Evolutionary conservation across 2,888 invertebrate genomes (phyloP).

Genomic region (Dryocosmus kuriphilus): DNA sequence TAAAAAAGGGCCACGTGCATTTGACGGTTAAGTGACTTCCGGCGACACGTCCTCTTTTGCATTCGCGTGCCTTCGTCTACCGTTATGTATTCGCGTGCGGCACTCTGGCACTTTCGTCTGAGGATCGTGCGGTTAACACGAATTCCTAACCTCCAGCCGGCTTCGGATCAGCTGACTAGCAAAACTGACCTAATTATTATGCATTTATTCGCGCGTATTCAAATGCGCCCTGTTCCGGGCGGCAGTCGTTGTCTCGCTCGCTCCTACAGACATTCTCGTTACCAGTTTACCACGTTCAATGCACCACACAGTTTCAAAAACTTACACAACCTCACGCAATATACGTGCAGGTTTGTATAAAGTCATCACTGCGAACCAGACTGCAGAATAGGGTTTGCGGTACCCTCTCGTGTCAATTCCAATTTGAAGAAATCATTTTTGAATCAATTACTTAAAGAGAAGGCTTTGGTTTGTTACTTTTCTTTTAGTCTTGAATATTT

Average conservation of each 20-base stretch:
- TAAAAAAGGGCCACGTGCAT: conserved; percentile 34
- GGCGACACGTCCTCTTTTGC: conserved; percentile 55
- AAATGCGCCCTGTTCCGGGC: conserved; percentile 76
- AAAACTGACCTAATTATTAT: conserved; percentile 78
- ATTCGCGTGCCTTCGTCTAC: conserved; percentile 57
- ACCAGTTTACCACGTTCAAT: conserved; percentile 10
- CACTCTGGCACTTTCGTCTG: conserved; percentile 58
- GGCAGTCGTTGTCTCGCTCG: conserved; percentile 64
- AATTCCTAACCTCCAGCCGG: conserved; percentile 60
- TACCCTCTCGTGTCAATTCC: not conserved
- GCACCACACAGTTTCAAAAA: not conserved
- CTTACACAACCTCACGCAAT: not conserved
- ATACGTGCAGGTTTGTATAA: not conserved
- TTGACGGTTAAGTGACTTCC: conserved; percentile 56
- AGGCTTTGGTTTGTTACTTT: no score
- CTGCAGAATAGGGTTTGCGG: not conserved
- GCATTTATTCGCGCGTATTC: conserved; percentile 78
- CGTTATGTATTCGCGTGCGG: conserved; percentile 58
- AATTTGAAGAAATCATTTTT: not conserved
- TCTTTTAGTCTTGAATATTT: no score
- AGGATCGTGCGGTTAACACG: conserved; percentile 60
- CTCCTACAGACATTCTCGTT: conserved; percentile 52
- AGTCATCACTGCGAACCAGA: not conserved
- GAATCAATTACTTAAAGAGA: no score
- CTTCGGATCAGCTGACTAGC: conserved; percentile 75